Evolutionary conservation across 2,888 invertebrate species (phyloP), one percentile per base, ranked within the genome.

Genomic region (Villa cingulata): DNA sequence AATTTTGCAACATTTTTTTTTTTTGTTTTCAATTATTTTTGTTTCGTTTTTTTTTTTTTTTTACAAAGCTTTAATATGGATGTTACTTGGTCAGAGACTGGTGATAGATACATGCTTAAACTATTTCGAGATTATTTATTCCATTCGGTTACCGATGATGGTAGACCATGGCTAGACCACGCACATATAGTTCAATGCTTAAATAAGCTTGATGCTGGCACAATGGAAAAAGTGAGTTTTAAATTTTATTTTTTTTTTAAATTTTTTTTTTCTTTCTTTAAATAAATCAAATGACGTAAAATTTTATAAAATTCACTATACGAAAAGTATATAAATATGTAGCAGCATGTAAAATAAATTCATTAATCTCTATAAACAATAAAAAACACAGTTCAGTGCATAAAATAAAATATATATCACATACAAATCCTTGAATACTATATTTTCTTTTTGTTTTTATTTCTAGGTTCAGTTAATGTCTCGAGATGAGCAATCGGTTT

Each of bases 81-180:
- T 69, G 79, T 85, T 14, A 79, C 87, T 15, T 98, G 98, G 97
- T 84, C 94, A 34, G 98, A 98, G 72, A 97, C 96, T 19, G 97
- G 96, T 18, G 94, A 97, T 72, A 81, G 97, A 46, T 98, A 97
- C 72, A 87, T 98, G 86, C 74, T 98, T 71, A 97, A 97, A 72
- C 72, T 98, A 64, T 98, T 96, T 75, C 79, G 97, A 52, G 97
- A 98, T 73, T 94, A 91, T 68, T 75, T 97, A 60, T 97, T 98
- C 72, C 97, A 98, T 74, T 87, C 94, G 68, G 89, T 94, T 53
- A 81, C 85, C 16, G 83, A 85, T 52, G 92, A 94, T 60, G 94
- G 94, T 9, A 77, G 84, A 54, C 95, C 98, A 1, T 97, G 94
- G 91, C 69, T 97, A 51, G 97, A 98, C 73, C 83, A 95, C 77